Conservation (phyloP, 2,888 invertebrate genomes). For the Colletes collaris region DNA sequence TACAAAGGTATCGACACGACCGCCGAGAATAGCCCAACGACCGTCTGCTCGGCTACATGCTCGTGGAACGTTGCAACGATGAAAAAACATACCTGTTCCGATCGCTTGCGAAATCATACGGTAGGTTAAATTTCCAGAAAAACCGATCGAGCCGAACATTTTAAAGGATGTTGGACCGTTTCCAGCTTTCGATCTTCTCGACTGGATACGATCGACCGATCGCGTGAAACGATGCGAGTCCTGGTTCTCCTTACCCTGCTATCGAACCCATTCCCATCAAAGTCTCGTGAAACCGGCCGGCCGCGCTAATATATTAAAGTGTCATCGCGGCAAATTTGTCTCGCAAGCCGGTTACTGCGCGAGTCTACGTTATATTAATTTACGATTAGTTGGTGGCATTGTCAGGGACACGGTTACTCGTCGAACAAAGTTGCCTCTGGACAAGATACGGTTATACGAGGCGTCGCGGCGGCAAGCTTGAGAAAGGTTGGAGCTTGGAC, state of each 20-base stretch:
- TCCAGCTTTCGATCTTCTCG: constrained; percentile 38
- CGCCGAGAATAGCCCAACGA: not conserved
- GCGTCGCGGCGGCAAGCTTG: too few species aligned
- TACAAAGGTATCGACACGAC: not conserved
- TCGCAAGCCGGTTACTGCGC: too few species aligned
- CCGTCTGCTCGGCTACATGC: not conserved
- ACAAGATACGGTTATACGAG: too few species aligned
- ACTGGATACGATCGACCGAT: constrained; percentile 54
- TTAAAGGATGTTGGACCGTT: constrained; percentile 57
- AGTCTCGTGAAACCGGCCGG: constrained; percentile 50
- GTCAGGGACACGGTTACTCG: too few species aligned
- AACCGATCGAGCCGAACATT: constrained; percentile 44
- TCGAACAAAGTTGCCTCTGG: too few species aligned
- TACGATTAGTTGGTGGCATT: too few species aligned
- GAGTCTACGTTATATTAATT: too few species aligned
- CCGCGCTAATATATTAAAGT: constrained; percentile 81
- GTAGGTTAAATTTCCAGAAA: constrained; percentile 43
- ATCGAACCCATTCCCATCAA: constrained; percentile 4
- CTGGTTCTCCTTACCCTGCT: constrained; percentile 28
- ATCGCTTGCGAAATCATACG: constrained; percentile 42
- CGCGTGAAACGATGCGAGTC: constrained; percentile 23
- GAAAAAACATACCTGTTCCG: not conserved
- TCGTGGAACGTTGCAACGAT: not conserved
- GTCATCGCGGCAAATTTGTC: constrained; percentile 68
- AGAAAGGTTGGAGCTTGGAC: constrained; percentile 32